Conservation (phyloP, 2,797 vertebrate genomes). For the Ceryle rudis region DNA sequence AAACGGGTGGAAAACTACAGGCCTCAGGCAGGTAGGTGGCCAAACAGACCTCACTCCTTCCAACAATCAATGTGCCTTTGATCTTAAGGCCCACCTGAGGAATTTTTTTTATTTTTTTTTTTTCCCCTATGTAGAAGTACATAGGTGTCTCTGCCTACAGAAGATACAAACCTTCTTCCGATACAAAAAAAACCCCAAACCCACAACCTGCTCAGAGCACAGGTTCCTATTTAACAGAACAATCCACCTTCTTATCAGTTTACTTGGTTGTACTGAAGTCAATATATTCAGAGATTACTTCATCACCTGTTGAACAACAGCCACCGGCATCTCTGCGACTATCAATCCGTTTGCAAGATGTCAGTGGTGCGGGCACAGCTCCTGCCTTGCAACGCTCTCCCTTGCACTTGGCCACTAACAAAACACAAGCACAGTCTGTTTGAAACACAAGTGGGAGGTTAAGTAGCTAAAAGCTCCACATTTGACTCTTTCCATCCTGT, state of each 20-base stretch:
- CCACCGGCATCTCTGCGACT: neutral
- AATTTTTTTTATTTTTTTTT: neutral
- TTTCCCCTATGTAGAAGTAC: neutral
- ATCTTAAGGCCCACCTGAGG: neutral
- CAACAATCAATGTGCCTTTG: neutral
- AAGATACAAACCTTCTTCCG: neutral
- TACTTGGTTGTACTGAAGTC: neutral
- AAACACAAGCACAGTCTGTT: neutral
- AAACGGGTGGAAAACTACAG: neutral
- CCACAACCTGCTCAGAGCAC: neutral
- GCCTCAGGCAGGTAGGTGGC: neutral
- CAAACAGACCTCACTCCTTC: neutral
- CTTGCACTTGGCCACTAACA: neutral
- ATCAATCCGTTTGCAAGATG: neutral
- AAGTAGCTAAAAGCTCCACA: constrained; percentile 9
- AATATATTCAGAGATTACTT: neutral
- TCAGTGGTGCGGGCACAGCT: neutral
- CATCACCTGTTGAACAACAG: constrained; percentile 42
- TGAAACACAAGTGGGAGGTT: neutral
- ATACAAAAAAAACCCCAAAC: neutral
- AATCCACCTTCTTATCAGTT: constrained; percentile 43
- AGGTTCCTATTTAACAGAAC: neutral
- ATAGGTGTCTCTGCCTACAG: neutral
- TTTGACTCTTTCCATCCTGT: neutral
- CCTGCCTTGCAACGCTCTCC: neutral